Base-by-base conservation (phyloP, 2,113 vertebrate species). In the Chaenogobius annularis region DNA sequence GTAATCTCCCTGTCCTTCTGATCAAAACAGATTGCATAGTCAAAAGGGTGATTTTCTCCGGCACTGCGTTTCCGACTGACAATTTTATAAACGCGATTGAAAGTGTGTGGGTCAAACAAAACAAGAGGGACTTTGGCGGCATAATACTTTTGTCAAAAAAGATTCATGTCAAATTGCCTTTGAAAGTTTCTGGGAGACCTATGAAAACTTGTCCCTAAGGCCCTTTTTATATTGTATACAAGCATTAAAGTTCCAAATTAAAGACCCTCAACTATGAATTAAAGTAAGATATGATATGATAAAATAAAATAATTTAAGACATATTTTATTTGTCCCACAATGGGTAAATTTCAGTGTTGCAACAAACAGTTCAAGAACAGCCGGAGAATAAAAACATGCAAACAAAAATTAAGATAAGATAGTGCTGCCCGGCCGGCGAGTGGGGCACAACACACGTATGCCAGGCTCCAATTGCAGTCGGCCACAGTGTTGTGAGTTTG, bases 21-120 rank as follows among this genome's bases (percentile, higher is more conserved):
- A 93, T 92, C 87, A 87, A 83, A 84, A 89, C 70, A 89, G 91
- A 93, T 90, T 92, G 92, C 81, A 72, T 84, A 85, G 86, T 92
- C 86, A 74, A 87, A 83, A 73, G 85, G 82, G 80, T 88, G 91
- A 88, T 86, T 79, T 89, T 83, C 75, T 81, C 79, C 75, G 81
- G 88, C 58, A 76, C 85, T 70, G 73, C 26, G 66, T 77, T 82
- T 82, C 71, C 31, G 44, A 4, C 22, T 7, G 52, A 74, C 62
- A 56, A 56, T 40, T 66, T 70, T 70, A 72, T 72, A 83, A 66
- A 80, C 72, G 81, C 75, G 43, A 74, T 67, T 55, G 78, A 72
- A 66, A 66, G 44, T 22, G 20, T 66, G 20, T 47, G 64, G 64
- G 72, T 67, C 84, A 79, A 80, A 85, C 10, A 62, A 50, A 80